phyloP scores from a whole-genome alignment of 1,140 invertebrate genomes.

The Diprion similis region DNA sequence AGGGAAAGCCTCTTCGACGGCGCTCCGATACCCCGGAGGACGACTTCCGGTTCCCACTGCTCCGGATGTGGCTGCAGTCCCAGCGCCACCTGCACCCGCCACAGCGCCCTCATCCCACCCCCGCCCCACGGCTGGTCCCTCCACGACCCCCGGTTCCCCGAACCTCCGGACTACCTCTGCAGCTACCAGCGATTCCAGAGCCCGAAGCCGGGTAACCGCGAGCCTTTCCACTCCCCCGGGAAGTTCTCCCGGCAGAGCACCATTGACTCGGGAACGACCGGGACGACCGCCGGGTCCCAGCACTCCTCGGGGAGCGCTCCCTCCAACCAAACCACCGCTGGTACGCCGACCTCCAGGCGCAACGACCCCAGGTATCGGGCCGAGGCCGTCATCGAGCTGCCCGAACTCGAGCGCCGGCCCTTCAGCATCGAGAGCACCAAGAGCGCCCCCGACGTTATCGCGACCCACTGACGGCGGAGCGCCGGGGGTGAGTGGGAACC shows the following conservation, averaged over 20 bases:
- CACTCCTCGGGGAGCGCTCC: slow-evolving; percentile 37
- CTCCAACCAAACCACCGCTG: slow-evolving; percentile 16
- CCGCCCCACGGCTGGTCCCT: slow-evolving; percentile 50
- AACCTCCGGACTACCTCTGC: slow-evolving; percentile 36
- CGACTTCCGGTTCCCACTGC: slow-evolving; percentile 37
- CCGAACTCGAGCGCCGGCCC: slow-evolving; percentile 65
- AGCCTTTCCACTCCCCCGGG: slow-evolving; percentile 26
- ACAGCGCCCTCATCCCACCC: slow-evolving; percentile 46
- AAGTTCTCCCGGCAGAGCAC: slow-evolving; percentile 57
- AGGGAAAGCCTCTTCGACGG: slow-evolving; percentile 76
- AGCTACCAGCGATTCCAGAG: slow-evolving; percentile 48
- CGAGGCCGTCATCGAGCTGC: slow-evolving; percentile 72
- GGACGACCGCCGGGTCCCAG: slow-evolving; percentile 48
- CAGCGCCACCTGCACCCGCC: slow-evolving; percentile 15
- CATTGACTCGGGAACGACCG: slow-evolving; percentile 64
- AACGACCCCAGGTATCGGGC: slow-evolving; percentile 64
- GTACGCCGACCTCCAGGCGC: slow-evolving; percentile 8
- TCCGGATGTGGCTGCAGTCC: slow-evolving; percentile 36
- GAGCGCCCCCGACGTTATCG: slow-evolving; percentile 87
- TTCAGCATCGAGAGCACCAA: slow-evolving; percentile 81
- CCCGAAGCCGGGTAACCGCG: slow-evolving; percentile 40
- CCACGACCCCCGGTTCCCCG: slow-evolving; percentile 42
- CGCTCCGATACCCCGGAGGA: slow-evolving; percentile 40
- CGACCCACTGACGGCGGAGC: slow-evolving; percentile 76
- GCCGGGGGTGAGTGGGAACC: slow-evolving; percentile 64